phyloP scores from a whole-genome alignment of 2,113 vertebrate genomes.

The Gulo gulo region DNA sequence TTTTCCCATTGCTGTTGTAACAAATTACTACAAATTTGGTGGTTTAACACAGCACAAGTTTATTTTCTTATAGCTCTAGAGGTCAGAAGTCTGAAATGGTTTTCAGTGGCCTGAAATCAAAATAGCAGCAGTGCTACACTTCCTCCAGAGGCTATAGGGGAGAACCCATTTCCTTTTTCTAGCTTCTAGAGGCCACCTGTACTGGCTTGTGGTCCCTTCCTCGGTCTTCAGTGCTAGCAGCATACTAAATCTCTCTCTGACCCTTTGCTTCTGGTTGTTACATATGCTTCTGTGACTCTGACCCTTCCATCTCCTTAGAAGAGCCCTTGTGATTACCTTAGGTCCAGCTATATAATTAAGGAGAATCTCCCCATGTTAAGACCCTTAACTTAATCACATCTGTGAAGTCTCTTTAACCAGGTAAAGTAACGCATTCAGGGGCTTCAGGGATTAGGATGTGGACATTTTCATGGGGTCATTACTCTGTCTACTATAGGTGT shows the following conservation, averaged over 20 bases:
- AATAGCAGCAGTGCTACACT: background rate
- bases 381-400: background rate
- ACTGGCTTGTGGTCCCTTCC: background rate
- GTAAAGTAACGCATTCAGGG: background rate
- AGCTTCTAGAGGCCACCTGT: background rate
- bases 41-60: background rate
- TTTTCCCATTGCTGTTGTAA: conserved; percentile 16
- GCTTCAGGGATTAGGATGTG: background rate
- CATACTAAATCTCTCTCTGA: background rate
- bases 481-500: background rate
- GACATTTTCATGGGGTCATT: background rate
- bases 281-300: background rate
- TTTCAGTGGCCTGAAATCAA: background rate
- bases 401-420: background rate
- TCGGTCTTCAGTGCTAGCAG: background rate
- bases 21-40: background rate
- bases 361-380: background rate
- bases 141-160: background rate
- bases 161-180: background rate
- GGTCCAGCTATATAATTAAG: background rate
- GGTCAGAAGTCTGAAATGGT: background rate
- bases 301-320: background rate
- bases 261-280: background rate
- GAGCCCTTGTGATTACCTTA: background rate
- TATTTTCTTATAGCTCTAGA: background rate